phyloP scores from a whole-genome alignment of 2,888 invertebrate genomes.

The Drosophila neotestacea region DNA sequence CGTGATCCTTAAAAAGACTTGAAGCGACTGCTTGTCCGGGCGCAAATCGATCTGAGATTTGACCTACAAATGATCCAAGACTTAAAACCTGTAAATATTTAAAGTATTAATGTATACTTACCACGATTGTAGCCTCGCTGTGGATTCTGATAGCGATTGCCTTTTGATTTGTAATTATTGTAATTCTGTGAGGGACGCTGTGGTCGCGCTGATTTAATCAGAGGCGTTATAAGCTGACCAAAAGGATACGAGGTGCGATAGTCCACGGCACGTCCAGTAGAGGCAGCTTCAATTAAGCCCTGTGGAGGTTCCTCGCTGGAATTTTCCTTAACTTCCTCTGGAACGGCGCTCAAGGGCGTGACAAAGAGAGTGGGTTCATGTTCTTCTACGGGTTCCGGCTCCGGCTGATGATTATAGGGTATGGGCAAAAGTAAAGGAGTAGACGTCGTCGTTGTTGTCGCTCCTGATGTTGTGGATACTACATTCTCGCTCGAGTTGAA shows the following conservation, averaged over 20 bases:
- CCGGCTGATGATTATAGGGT: slow-evolving; percentile 66
- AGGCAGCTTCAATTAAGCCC: slow-evolving; percentile 50
- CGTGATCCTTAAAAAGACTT: slow-evolving; percentile 60
- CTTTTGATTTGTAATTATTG: slow-evolving; percentile 35
- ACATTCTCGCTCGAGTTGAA: slow-evolving; percentile 83
- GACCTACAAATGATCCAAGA: slow-evolving; percentile 51
- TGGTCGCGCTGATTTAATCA: slow-evolving; percentile 64
- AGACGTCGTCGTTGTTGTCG: slow-evolving; percentile 19
- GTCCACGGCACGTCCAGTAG: slow-evolving; percentile 83
- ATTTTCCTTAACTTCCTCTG: neutral
- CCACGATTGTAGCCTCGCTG: slow-evolving; percentile 57
- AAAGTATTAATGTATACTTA: slow-evolving; percentile 62
- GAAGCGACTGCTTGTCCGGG: slow-evolving; percentile 83
- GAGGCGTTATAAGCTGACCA: slow-evolving; percentile 81
- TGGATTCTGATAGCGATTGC: slow-evolving; percentile 34
- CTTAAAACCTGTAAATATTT: neutral
- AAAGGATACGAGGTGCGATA: slow-evolving; percentile 82
- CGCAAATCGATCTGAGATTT: slow-evolving; percentile 82
- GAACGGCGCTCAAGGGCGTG: slow-evolving; percentile 49
- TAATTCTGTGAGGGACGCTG: slow-evolving; percentile 24
- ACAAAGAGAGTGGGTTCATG: slow-evolving; percentile 51
- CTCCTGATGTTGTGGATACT: slow-evolving; percentile 60
- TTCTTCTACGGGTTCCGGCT: neutral
- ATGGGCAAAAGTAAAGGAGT: slow-evolving; percentile 49
- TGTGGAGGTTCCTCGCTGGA: slow-evolving; percentile 26